Conservation (phyloP, 2,113 vertebrate genomes). For the Megalops atlanticus region DNA sequence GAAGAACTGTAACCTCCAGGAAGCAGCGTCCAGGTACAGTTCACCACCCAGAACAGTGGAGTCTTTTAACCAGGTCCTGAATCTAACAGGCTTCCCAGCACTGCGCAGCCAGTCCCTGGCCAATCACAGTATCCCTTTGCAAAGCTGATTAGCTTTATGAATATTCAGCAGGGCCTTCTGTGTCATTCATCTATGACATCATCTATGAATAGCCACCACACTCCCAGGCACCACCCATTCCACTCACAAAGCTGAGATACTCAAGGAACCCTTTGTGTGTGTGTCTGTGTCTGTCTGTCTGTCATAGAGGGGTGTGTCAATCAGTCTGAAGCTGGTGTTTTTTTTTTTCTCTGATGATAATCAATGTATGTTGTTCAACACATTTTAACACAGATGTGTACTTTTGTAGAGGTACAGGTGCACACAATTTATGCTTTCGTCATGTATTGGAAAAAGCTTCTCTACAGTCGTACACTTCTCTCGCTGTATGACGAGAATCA, state of each 20-base stretch:
- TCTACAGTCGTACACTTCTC: too few relatives aligned
- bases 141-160: conserved; percentile 46
- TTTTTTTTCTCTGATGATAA: too few relatives aligned
- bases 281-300: neutral
- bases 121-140: conserved; percentile 37
- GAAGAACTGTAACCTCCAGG: conserved; percentile 78
- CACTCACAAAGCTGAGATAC: neutral
- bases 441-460: too few relatives aligned
- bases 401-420: too few relatives aligned
- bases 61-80: neutral
- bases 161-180: conserved; percentile 54
- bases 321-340: neutral
- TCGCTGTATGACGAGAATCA: too few relatives aligned
- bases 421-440: too few relatives aligned
- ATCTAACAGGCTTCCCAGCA: conserved; percentile 43
- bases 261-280: neutral
- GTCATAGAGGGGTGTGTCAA: neutral
- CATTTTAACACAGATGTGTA: neutral
- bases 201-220: conserved; percentile 24
- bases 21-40: conserved; percentile 77
- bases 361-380: too few relatives aligned
- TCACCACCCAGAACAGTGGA: conserved; percentile 14
- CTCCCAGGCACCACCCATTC: conserved; percentile 9
- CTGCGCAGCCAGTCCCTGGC: conserved; percentile 40
- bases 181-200: conserved; percentile 46